phyloP scores from a whole-genome alignment of 2,888 invertebrate genomes.

The Amorpha juglandis region DNA sequence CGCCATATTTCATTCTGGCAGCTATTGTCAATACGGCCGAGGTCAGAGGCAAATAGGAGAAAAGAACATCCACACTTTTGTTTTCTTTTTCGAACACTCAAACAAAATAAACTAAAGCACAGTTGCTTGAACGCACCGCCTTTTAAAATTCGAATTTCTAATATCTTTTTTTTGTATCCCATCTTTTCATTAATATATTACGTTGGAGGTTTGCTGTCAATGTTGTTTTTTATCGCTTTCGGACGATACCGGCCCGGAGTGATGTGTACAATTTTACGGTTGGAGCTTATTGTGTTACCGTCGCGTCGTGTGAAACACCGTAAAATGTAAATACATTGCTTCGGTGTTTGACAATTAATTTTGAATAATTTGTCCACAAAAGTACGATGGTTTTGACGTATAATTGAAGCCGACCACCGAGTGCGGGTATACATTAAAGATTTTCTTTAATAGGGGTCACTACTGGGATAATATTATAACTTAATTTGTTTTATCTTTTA shows the following conservation, averaged over 20 bases:
- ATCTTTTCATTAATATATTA: constrained; percentile 83
- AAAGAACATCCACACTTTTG: constrained; percentile 74
- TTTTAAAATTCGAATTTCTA: constrained; percentile 75
- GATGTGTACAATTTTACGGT: constrained; percentile 63
- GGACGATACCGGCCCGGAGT: constrained; percentile 60
- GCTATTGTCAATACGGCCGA: constrained; percentile 81
- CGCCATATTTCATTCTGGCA: constrained; percentile 83
- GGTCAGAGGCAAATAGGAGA: constrained; percentile 82
- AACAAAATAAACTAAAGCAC: constrained; percentile 77
- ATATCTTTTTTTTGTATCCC: constrained; percentile 71
- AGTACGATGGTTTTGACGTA: not conserved
- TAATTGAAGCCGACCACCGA: constrained; percentile 15
- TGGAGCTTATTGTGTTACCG: constrained; percentile 56
- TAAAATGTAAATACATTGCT: constrained; percentile 51
- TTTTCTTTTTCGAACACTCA: constrained; percentile 78
- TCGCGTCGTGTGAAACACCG: constrained; percentile 55
- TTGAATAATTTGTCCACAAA: constrained; percentile 19
- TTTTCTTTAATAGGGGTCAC: not conserved
- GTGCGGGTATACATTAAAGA: not conserved
- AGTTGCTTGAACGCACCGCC: constrained; percentile 78
- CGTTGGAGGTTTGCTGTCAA: constrained; percentile 72
- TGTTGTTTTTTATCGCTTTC: constrained; percentile 62
- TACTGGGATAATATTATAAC: not conserved
- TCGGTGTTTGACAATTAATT: constrained; percentile 25
- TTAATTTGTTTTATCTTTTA: not conserved